phyloP scores from a whole-genome alignment of 37 sponge, comb jelly and placozoan genomes.

The Sycon ciliatum region DNA sequence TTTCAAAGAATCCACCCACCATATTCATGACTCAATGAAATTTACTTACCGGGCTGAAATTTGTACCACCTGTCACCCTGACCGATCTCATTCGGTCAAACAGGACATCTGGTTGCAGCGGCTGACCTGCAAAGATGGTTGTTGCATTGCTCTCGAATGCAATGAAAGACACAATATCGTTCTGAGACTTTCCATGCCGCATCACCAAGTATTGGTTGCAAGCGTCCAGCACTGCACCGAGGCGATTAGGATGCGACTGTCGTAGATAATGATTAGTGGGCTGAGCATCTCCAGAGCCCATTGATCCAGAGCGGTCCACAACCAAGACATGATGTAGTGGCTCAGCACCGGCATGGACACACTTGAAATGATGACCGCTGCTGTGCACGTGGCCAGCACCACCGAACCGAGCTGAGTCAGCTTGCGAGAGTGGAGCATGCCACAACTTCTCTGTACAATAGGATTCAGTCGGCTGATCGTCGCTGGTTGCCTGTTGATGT shows the following conservation, averaged over 20 bases:
- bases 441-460: not conserved
- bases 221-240: not conserved
- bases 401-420: not conserved
- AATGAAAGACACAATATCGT: not conserved
- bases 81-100: too few relatives aligned
- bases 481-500: not conserved
- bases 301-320: not conserved
- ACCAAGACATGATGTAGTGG: not conserved
- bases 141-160: not conserved
- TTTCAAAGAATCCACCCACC: too few relatives aligned
- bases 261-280: not conserved
- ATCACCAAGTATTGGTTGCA: not conserved
- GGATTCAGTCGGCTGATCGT: not conserved
- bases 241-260: too few relatives aligned
- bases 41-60: too few relatives aligned
- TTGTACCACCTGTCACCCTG: too few relatives aligned
- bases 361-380: constrained; percentile 9
- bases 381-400: not conserved
- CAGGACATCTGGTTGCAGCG: too few relatives aligned
- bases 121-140: too few relatives aligned
- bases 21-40: too few relatives aligned
- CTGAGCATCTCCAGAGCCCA: not conserved
- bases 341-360: not conserved
- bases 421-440: not conserved
- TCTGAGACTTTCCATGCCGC: not conserved